phyloP scores from a whole-genome alignment of 2,113 vertebrate genomes.

The Triplophysa siluroides region DNA sequence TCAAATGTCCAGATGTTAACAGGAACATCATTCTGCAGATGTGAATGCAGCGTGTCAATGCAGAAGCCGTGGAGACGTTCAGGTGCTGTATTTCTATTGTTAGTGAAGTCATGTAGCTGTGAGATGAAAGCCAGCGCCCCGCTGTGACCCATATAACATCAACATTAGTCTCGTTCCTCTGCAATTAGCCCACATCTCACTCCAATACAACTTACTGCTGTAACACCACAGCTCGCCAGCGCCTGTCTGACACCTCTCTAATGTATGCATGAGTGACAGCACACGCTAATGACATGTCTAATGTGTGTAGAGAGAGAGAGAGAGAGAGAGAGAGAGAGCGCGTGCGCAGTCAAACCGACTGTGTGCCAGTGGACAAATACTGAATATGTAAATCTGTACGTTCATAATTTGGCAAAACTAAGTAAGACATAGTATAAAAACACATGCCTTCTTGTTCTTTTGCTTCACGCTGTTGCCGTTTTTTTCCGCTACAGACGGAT shows the following conservation, averaged over 20 bases:
- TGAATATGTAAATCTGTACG: no score
- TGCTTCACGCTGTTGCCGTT: no score
- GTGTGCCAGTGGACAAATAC: no score
- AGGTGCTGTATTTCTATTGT: constrained; percentile 15
- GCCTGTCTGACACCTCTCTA: background rate
- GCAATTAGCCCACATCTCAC: constrained; percentile 45
- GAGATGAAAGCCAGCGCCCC: constrained; percentile 12
- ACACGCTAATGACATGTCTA: constrained; percentile 23
- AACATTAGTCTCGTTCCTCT: constrained; percentile 42
- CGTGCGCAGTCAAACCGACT: no score
- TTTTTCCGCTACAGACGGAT: no score
- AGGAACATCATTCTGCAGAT: background rate
- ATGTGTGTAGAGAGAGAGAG: background rate
- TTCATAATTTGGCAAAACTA: no score
- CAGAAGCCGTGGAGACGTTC: background rate
- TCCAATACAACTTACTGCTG: constrained; percentile 31
- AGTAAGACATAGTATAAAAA: no score
- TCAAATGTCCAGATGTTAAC: background rate
- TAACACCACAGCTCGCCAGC: background rate
- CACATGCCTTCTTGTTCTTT: no score
- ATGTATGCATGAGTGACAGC: constrained; percentile 28
- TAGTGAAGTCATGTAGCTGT: constrained; percentile 35
- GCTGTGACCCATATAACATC: constrained; percentile 23
- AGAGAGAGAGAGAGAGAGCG: background rate
- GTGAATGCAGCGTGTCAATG: background rate